These are phyloP conservation scores for Peromyscus californicus DNA, from an alignment of 2,113 vertebrate species.

Conservation along the genomic window DNA sequence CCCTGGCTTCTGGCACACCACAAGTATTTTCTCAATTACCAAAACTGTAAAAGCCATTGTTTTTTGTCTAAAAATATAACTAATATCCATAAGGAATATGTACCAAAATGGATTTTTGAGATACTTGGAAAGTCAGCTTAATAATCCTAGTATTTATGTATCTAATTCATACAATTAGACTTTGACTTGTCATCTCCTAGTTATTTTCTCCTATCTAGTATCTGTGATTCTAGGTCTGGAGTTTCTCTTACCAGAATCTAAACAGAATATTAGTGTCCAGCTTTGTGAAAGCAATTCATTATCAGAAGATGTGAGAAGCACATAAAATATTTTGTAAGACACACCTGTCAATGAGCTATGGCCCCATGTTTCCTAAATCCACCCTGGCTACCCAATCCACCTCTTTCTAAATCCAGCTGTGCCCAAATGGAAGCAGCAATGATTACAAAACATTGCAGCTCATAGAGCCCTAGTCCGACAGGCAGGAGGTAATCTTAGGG, in stretches of 20 bases:
- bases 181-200: not conserved
- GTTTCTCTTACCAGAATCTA: constrained; percentile 19
- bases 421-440: constrained; percentile 48
- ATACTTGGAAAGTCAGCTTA: not conserved
- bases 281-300: constrained; percentile 26
- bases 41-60: not conserved
- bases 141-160: not conserved
- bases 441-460: constrained; percentile 66
- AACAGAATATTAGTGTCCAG: not conserved
- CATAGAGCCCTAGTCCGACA: constrained; percentile 32
- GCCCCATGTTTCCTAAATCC: not conserved
- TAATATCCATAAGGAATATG: not conserved
- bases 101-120: constrained; percentile 24
- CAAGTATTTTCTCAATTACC: constrained; percentile 13
- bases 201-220: not conserved
- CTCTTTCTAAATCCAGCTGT: constrained; percentile 36
- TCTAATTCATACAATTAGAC: not conserved
- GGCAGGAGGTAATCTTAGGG: constrained; percentile 42
- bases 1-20: not conserved
- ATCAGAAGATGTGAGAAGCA: constrained; percentile 3
- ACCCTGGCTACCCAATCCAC: not conserved
- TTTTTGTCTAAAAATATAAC: not conserved
- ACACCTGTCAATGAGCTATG: not conserved
- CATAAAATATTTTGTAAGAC: constrained; percentile 37
- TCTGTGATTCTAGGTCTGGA: not conserved